Base-by-base conservation (phyloP, 2,888 invertebrate genomes). In the Lordiphosa andalusiaca region DNA sequence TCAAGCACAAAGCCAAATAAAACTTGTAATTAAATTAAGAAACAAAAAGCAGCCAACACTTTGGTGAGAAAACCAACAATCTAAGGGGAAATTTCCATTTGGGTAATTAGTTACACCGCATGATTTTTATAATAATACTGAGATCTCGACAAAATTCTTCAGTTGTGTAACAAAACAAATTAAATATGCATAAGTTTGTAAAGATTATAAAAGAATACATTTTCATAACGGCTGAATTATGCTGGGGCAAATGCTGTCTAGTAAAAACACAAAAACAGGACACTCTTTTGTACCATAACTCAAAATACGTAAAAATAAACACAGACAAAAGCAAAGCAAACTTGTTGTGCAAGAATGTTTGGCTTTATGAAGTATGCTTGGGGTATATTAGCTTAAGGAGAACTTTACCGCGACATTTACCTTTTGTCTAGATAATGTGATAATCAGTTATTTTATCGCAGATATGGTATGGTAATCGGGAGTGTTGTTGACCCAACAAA, bases 11-110 rank as follows among this genome's bases (percentile, higher is more conserved):
- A 16, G 44, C 42, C 56, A 60, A 73, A 67, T 67, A 71, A 59
- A 60, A 56, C 47, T 74, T 60, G 67, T 80, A 80, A 80, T 84
- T 67, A 84, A 82, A 84, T 80, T 71, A 81, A 60, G 60, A 67
- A 48, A 69, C 60, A 44, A 44, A 60, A 67, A 62, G n/a, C 5
- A 60, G 50, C 49, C 40, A 25, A 52, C 56, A 68, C 50, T 42
- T 42, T 35, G 47, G 57, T 59, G 61, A 57, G 67, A 69, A 60
- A 53, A 39, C 6, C 12, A 7, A 44, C 30, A 25, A 38, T 35
- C 42, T 12, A 33, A 47, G 48, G 48, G 61, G 54, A 67, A 67
- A 52, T 60, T 38, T 63, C 55, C 55, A 50, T 47, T 61, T 54
- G 19, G 64, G 64, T 69, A 72, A 80, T 80, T 84, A 80, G 80